These are phyloP conservation scores for Nomada hirtipes DNA, from an alignment of 2,888 invertebrate genomes.

Conservation along the genomic window DNA sequence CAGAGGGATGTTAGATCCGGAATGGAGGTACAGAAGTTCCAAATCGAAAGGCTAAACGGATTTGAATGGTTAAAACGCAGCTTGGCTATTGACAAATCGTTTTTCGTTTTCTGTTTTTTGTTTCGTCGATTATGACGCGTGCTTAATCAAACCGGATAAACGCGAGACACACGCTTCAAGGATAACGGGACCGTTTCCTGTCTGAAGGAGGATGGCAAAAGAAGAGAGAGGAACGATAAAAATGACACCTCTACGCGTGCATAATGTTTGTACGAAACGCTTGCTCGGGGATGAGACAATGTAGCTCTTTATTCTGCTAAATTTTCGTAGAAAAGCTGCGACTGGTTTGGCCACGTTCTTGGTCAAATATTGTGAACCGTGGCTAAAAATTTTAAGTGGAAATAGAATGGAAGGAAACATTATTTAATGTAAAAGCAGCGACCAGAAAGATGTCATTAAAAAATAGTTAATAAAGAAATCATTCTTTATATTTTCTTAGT, in stretches of 20 bases:
- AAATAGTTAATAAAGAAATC: too few species aligned
- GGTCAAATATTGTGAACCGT: too few species aligned
- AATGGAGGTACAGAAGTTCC: constrained; percentile 2
- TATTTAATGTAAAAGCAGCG: neutral
- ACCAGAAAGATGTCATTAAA: too few species aligned
- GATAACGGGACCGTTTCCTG: constrained; percentile 63
- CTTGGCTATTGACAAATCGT: constrained; percentile 59
- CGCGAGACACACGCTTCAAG: constrained; percentile 40
- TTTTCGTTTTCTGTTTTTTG: neutral
- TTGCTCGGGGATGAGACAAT: neutral
- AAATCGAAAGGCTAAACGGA: constrained; percentile 1
- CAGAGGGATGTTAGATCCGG: constrained; percentile 6
- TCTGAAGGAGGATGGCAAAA: constrained; percentile 3
- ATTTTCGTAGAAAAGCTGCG: too few species aligned
- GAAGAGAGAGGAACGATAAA: neutral
- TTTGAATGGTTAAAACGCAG: constrained; percentile 2
- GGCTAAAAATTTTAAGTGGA: too few species aligned
- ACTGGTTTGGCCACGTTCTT: too few species aligned
- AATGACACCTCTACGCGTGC: neutral
- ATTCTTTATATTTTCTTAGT: too few species aligned
- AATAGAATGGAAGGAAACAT: neutral
- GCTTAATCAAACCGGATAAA: constrained; percentile 67
- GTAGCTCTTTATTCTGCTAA: neutral
- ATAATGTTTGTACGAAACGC: neutral
- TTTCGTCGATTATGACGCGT: constrained; percentile 54